Base-by-base conservation (phyloP, 2,888 invertebrate genomes). In the Argyra leucocephala region DNA sequence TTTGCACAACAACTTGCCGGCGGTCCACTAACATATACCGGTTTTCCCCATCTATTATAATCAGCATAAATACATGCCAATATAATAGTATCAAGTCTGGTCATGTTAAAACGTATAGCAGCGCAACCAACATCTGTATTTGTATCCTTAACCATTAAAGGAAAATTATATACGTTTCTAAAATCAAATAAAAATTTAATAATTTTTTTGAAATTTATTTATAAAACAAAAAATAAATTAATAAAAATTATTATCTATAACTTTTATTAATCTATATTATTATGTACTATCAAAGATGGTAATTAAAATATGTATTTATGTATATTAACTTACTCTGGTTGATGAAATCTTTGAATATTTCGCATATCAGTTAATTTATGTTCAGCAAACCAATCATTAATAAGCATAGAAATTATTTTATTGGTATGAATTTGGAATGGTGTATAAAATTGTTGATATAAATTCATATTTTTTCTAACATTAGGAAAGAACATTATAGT, bases 71-170 rank as follows among this genome's bases (percentile, higher is more conserved):
- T 61, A 61, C 61, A 61, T 22, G 66, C 67, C 3, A 61, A 66
- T 10, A 67, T 31, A 59, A 64, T 65, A 15, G 48, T 58, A 36
- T 21, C 37, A 2, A 22, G 58, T 2, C 24, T 22, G 4, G 12
- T 31, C 12, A 22, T 22, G 7, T 66, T 59, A 1, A 61, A 48
- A 15, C 63, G 59, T 10, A 68, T 22, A 22, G 58, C 21, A n/a
- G 65, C 67, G 64, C 69, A 69, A 48, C 69, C 69, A 31, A 69
- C 58, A 31, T 63, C 36, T 58, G 26, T 37, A 22, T 67, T 68
- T 22, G 59, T 63, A 57, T 70, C 71, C 23, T 62, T 57, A 0
- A 67, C 69, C 58, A 71, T 60, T 2, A 65, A 63, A 10, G 68
- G 66, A 36, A 70, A 70, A 36, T 69, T 67, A 6, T 67, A 66